These are phyloP conservation scores for Meandrina meandrites DNA, from an alignment of 92 coral and sea anemone genomes.

Conservation along the genomic window DNA sequence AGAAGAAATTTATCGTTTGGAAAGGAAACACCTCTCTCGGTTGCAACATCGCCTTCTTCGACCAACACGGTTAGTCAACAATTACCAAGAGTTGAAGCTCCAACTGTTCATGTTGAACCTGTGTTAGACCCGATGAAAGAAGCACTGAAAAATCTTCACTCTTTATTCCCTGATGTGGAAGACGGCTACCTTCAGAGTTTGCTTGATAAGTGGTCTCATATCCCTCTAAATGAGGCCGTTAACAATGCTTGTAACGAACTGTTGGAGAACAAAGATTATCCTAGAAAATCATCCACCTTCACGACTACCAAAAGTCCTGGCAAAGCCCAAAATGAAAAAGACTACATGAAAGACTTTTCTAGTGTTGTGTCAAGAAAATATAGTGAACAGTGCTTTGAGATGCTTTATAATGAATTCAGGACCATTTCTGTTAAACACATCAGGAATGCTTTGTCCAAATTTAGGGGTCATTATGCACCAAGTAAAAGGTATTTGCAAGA, in stretches of 20 bases:
- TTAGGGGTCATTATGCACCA: slow-evolving; percentile 84
- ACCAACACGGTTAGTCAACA: neutral
- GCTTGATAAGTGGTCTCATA: slow-evolving; percentile 46
- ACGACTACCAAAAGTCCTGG: neutral
- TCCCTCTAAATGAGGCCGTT: slow-evolving; percentile 40
- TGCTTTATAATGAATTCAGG: slow-evolving; percentile 83
- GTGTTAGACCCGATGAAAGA: slow-evolving; percentile 36
- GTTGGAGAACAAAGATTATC: slow-evolving; percentile 66
- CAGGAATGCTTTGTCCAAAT: slow-evolving; percentile 50
- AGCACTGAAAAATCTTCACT: slow-evolving; percentile 41
- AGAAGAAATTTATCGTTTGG: neutral
- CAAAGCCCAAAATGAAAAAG: slow-evolving; percentile 19
- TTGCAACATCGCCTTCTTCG: neutral
- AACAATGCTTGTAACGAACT: slow-evolving; percentile 68
- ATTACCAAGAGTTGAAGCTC: neutral
- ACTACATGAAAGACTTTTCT: slow-evolving; percentile 77
- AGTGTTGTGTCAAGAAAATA: slow-evolving; percentile 31
- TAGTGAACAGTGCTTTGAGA: slow-evolving; percentile 52
- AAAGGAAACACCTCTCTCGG: neutral
- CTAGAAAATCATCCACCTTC: slow-evolving; percentile 40
- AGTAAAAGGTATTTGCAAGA: slow-evolving; percentile 81
- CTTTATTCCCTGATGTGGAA: slow-evolving; percentile 77
- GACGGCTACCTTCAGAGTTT: slow-evolving; percentile 59
- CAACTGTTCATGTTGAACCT: neutral
- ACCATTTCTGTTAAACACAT: slow-evolving; percentile 63